Evolutionary conservation across 2,113 vertebrate genomes (phyloP).

Genomic region (Sebastes schlegelii): DNA sequence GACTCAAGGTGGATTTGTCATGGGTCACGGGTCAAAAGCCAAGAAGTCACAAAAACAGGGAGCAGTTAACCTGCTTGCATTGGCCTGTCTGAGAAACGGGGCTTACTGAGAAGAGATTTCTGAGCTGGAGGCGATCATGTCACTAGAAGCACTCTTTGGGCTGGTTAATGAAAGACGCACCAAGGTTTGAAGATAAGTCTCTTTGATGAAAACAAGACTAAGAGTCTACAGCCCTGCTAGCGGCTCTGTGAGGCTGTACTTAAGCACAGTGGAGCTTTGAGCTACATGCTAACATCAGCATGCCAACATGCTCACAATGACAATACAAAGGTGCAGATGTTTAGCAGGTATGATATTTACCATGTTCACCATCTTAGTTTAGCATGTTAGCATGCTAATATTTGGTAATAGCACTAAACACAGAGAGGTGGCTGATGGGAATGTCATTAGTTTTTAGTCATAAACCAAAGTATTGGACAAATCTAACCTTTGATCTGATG

Average conservation of each 20-base stretch:
- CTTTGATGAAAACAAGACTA: constrained; percentile 1
- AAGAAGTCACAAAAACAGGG: constrained; percentile 53
- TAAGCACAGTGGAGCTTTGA: neutral
- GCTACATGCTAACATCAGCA: neutral
- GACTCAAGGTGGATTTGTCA: constrained; percentile 39
- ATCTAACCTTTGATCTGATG: neutral
- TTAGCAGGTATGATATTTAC: too few relatives aligned
- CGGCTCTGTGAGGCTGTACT: neutral
- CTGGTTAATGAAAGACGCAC: neutral
- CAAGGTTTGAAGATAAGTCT: neutral
- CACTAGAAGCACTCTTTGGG: neutral
- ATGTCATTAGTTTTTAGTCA: neutral
- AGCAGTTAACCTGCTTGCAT: constrained; percentile 14
- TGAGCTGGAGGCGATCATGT: constrained; percentile 8
- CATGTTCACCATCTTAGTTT: neutral
- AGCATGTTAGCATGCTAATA: neutral
- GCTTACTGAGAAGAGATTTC: neutral
- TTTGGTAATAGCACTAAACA: neutral
- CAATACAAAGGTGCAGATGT: neutral
- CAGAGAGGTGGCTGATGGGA: neutral
- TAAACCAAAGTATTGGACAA: neutral
- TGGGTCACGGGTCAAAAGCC: constrained; percentile 59
- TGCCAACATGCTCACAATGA: neutral
- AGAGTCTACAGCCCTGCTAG: neutral
- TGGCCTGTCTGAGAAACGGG: neutral